Evolutionary conservation across 1,140 invertebrate genomes (phyloP).

Genomic region (Drosophila sucinea): DNA sequence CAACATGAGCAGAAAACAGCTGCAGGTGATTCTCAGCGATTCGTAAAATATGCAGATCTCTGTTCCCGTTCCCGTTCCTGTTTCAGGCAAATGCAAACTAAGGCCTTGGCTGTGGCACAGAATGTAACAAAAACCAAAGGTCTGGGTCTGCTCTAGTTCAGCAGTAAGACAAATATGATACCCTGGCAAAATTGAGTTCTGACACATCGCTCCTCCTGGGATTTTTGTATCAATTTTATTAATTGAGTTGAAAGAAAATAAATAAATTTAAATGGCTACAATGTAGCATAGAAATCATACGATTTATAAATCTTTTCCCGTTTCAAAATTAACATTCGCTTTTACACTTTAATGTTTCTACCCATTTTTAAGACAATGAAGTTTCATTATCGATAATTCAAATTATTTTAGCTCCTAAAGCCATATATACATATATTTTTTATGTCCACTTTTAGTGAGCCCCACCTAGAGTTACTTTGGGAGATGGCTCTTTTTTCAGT

Average conservation of each 20-base stretch:
- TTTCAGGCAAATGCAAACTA: conserved; percentile 43
- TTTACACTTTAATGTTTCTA: too few relatives aligned
- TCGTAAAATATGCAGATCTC: conserved; percentile 57
- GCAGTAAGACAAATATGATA: not conserved
- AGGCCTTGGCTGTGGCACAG: conserved; percentile 3
- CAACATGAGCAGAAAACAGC: conserved; percentile 54
- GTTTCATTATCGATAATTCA: too few relatives aligned
- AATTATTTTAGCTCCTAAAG: too few relatives aligned
- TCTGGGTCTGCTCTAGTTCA: not conserved
- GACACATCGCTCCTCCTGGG: too few relatives aligned
- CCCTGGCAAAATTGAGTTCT: not conserved
- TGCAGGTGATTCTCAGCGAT: conserved; percentile 69
- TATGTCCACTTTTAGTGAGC: not conserved
- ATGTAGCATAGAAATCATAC: too few relatives aligned
- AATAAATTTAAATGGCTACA: too few relatives aligned
- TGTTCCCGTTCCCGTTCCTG: conserved; percentile 12
- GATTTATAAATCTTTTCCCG: too few relatives aligned
- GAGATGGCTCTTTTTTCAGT: not conserved
- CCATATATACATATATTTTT: too few relatives aligned
- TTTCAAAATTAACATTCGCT: too few relatives aligned
- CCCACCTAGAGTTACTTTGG: not conserved
- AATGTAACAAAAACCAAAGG: not conserved
- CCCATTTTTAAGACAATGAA: too few relatives aligned
- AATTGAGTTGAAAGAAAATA: too few relatives aligned
- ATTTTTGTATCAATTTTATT: too few relatives aligned